These are phyloP conservation scores for Mongoloraphidia duomilia DNA, from an alignment of 2,888 invertebrate genomes.

Conservation along the genomic window DNA sequence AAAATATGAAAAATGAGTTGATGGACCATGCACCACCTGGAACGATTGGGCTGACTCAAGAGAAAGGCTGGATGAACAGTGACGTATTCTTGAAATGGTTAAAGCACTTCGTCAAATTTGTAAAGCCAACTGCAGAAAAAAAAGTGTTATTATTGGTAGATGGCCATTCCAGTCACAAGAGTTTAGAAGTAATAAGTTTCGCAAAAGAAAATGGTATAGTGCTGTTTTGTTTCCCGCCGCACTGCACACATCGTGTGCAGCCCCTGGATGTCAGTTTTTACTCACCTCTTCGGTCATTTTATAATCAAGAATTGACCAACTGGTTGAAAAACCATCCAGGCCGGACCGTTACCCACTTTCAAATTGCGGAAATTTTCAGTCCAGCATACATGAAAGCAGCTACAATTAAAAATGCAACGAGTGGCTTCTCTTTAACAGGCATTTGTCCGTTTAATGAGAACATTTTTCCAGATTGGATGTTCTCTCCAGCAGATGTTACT, in stretches of 20 bases:
- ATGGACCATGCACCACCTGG: neutral
- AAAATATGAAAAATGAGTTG: neutral
- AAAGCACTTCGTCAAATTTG: conserved; percentile 1
- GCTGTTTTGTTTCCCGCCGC: conserved; percentile 9
- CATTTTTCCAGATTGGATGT: conserved; percentile 17
- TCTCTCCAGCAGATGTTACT: conserved; percentile 18
- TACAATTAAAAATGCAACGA: conserved; percentile 14
- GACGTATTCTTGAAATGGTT: conserved; percentile 6
- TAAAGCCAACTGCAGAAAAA: neutral
- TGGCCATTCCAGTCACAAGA: conserved; percentile 16
- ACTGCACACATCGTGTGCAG: conserved; percentile 3
- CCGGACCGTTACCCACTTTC: conserved; percentile 10
- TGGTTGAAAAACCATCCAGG: neutral
- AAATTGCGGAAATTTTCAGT: conserved; percentile 18
- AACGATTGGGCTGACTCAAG: neutral
- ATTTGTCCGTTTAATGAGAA: conserved; percentile 12
- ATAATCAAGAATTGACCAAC: neutral
- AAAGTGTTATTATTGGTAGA: conserved; percentile 17
- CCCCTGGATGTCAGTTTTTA: neutral
- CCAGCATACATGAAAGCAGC: conserved; percentile 19
- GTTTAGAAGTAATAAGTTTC: conserved; percentile 13
- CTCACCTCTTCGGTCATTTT: neutral
- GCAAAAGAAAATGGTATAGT: conserved; percentile 22
- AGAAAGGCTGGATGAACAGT: conserved; percentile 4
- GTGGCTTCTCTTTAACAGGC: conserved; percentile 17